Conservation (phyloP, 2,888 invertebrate species). For the Drosophila rubida region DNA sequence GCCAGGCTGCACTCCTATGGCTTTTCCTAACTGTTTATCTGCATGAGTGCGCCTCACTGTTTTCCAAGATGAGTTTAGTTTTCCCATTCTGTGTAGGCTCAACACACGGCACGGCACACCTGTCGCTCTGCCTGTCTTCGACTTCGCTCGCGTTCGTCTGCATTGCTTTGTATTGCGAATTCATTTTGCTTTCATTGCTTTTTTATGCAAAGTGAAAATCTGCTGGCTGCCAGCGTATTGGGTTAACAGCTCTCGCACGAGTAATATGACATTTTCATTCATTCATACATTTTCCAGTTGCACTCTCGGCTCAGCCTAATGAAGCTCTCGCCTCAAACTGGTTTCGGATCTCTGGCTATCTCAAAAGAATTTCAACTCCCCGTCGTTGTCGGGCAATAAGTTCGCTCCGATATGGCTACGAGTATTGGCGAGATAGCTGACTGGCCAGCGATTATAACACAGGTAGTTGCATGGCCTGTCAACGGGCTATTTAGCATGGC, state of each 20-base stretch:
- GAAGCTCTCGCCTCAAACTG: slow-evolving; percentile 56
- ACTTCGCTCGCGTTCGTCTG: not conserved
- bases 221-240: slow-evolving; percentile 15
- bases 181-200: slow-evolving; percentile 71
- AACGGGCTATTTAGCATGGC: slow-evolving; percentile 24
- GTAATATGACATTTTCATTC: slow-evolving; percentile 43
- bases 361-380: slow-evolving; percentile 32
- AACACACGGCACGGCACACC: slow-evolving; percentile 42
- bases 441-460: slow-evolving; percentile 46
- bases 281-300: slow-evolving; percentile 13
- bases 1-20: slow-evolving; percentile 61
- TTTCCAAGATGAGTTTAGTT: slow-evolving; percentile 47
- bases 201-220: slow-evolving; percentile 57
- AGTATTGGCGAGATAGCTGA: slow-evolving; percentile 57
- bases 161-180: slow-evolving; percentile 58
- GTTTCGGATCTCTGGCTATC: slow-evolving; percentile 38
- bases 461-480: slow-evolving; percentile 48
- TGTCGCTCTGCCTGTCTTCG: slow-evolving; percentile 10
- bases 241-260: slow-evolving; percentile 30
- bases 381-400: slow-evolving; percentile 55
- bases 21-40: slow-evolving; percentile 74
- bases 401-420: slow-evolving; percentile 48
- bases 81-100: slow-evolving; percentile 50
- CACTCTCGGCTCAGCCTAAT: slow-evolving; percentile 43
- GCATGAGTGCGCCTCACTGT: slow-evolving; percentile 58